Percentiles rank a stretch among this genome's conserved stretches.
phyloP scores from a whole-genome alignment of 2,113 vertebrate species.

The Tympanuchus pallidicinctus region DNA sequence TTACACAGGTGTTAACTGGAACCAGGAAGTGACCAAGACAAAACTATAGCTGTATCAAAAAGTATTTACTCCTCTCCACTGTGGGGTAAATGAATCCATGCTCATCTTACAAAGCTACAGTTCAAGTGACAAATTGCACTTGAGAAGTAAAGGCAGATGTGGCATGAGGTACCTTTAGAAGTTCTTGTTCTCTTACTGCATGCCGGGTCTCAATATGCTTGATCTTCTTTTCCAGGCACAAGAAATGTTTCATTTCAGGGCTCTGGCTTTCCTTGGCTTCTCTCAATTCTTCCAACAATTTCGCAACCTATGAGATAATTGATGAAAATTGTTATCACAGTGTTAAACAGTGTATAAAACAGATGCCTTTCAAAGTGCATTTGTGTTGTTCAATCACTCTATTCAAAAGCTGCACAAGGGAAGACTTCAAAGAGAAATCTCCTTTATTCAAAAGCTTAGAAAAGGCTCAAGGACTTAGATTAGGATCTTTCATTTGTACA shows the following conservation, averaged over 20 bases:
- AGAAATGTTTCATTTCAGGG: slow-evolving; percentile 89
- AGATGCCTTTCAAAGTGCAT: neutral
- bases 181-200: slow-evolving; percentile 86
- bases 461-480: neutral
- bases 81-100: neutral
- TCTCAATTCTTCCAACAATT: slow-evolving; percentile 87
- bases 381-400: neutral
- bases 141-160: neutral
- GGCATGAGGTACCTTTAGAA: slow-evolving; percentile 82
- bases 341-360: neutral
- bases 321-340: neutral
- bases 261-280: slow-evolving; percentile 89
- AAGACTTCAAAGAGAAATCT: neutral
- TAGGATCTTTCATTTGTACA: neutral
- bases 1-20: neutral
- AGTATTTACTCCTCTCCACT: neutral
- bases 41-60: neutral
- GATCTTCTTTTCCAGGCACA: slow-evolving; percentile 88
- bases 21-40: neutral
- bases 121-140: neutral
- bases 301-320: slow-evolving; percentile 81
- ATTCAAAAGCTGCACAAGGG: neutral
- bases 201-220: slow-evolving; percentile 86
- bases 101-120: neutral
- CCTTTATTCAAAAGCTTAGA: neutral